Percentiles rank a stretch among this genome's conserved stretches.
phyloP scores from a whole-genome alignment of 2,888 invertebrate genomes.

The Incurvaria masculella region DNA sequence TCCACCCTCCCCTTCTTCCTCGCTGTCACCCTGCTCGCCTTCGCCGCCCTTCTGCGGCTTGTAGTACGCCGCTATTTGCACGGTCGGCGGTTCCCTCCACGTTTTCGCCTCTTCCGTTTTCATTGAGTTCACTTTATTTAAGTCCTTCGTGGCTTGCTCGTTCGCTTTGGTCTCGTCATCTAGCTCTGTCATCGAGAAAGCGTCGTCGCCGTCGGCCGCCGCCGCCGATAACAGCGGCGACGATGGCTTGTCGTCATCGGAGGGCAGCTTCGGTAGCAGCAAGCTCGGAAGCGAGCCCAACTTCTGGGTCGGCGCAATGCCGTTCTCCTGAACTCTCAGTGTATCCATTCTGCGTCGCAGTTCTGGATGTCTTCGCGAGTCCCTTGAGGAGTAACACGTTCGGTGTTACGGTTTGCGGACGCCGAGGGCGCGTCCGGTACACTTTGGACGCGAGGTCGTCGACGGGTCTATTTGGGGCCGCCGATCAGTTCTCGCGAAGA shows the following conservation, averaged over 20 bases:
- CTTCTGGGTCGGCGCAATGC: conserved; percentile 46
- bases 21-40: conserved; percentile 26
- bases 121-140: conserved; percentile 39
- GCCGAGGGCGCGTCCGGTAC: neutral
- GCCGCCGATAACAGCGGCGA: conserved; percentile 37
- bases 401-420: neutral
- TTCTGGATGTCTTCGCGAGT: neutral
- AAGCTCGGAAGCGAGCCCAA: conserved; percentile 30
- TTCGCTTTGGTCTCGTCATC: conserved; percentile 22
- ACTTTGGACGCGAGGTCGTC: neutral
- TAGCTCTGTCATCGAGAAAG: neutral
- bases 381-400: neutral
- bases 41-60: conserved; percentile 21
- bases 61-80: conserved; percentile 5
- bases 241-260: conserved; percentile 50
- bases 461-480: conserved; percentile 6
- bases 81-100: neutral
- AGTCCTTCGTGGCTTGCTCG: conserved; percentile 32
- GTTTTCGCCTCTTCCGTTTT: conserved; percentile 27
- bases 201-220: conserved; percentile 26
- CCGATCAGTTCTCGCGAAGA: conserved; percentile 45
- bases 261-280: conserved; percentile 32
- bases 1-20: conserved; percentile 39
- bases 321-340: conserved; percentile 42
- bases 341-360: conserved; percentile 38